These are phyloP conservation scores for Hephaestus fuliginosus DNA, from an alignment of 2,797 vertebrate species.

Conservation along the genomic window DNA sequence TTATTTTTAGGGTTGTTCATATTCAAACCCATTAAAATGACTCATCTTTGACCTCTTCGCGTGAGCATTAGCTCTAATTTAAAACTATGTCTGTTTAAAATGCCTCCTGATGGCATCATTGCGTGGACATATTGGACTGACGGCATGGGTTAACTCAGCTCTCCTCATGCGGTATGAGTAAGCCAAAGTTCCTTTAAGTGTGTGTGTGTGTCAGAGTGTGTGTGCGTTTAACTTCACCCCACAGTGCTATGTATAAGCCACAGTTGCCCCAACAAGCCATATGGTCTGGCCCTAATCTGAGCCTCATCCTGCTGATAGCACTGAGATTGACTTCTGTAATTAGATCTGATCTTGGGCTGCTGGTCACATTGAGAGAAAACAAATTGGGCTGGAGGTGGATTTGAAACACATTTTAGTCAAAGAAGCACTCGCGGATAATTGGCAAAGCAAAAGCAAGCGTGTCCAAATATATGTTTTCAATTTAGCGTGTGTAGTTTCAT, in stretches of 20 bases:
- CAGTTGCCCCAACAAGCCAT: conserved; percentile 78
- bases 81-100: conserved; percentile 44
- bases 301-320: conserved; percentile 78
- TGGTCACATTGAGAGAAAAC: conserved; percentile 44
- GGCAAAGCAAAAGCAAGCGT: not conserved
- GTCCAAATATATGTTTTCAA: conserved; percentile 1
- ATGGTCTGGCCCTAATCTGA: conserved; percentile 82
- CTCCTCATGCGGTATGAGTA: conserved; percentile 57
- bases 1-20: not conserved
- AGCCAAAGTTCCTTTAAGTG: conserved; percentile 57
- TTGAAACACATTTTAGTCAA: conserved; percentile 15
- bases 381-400: conserved; percentile 26
- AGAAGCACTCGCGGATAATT: conserved; percentile 5
- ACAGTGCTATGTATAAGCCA: conserved; percentile 53
- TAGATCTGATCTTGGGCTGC: conserved; percentile 76
- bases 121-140: conserved; percentile 58
- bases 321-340: conserved; percentile 82
- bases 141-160: conserved; percentile 44
- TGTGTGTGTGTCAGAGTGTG: conserved; percentile 40
- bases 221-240: conserved; percentile 43
- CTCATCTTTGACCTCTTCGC: conserved; percentile 9
- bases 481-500: not conserved
- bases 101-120: conserved; percentile 43
- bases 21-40: not conserved
- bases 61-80: conserved; percentile 18